Percentiles rank a stretch among this genome's conserved stretches.
Evolutionary conservation across 2,797 vertebrate genomes (phyloP).

Genomic region (Sylvia borin): DNA sequence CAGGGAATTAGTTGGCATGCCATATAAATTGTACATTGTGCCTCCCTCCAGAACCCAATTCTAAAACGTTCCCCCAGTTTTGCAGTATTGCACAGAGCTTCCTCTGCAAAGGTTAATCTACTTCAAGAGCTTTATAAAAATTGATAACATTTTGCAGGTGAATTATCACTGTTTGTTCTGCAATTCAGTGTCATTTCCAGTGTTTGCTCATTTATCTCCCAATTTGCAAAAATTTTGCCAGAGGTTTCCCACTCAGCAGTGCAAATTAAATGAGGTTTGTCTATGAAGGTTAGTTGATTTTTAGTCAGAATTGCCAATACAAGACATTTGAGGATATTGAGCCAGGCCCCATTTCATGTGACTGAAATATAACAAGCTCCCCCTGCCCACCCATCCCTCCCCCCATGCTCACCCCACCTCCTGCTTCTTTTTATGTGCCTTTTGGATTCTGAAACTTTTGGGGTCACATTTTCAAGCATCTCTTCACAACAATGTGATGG

Average conservation of each 20-base stretch:
- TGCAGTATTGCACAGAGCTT: not conserved
- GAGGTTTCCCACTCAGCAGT: not conserved
- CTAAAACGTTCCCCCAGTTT: not conserved
- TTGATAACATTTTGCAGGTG: not conserved
- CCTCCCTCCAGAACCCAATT: not conserved
- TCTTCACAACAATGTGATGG: not conserved
- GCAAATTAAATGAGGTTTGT: not conserved
- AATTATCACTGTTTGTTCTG: not conserved
- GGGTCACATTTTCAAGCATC: not conserved
- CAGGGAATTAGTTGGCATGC: not conserved
- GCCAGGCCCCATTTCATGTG: not conserved
- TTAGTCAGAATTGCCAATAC: not conserved
- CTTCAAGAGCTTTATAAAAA: not conserved
- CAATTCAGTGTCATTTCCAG: not conserved
- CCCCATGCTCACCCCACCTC: not conserved
- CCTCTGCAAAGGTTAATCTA: not conserved
- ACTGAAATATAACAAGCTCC: not conserved
- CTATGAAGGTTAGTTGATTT: not conserved
- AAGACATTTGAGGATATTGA: not conserved
- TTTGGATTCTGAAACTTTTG: slow-evolving; percentile 16
- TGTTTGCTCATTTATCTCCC: not conserved
- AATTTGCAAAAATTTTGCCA: not conserved
- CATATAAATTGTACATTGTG: not conserved
- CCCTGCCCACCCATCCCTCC: no score
- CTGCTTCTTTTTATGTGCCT: not conserved